Conservation (phyloP, 1,140 invertebrate species). For the Bicyclus anynana region DNA sequence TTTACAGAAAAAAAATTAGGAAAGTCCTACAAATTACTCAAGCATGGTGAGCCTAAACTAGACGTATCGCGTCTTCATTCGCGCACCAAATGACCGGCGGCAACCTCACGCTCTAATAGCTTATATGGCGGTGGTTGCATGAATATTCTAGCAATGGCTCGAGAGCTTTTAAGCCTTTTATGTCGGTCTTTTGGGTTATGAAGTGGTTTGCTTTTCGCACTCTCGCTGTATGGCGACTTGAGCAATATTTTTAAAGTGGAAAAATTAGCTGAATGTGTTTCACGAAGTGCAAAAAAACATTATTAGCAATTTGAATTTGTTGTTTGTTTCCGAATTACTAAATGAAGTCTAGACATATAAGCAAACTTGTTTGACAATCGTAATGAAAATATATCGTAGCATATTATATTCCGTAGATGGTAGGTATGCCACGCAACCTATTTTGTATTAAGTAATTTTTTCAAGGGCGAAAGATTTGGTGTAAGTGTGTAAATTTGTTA, state of each 20-base stretch:
- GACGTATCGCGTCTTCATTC: slow-evolving; percentile 11
- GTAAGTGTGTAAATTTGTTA: no score
- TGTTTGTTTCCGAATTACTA: no score
- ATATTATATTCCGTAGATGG: no score
- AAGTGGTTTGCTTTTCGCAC: slow-evolving; percentile 2
- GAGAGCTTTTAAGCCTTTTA: slow-evolving; percentile 1
- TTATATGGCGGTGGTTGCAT: slow-evolving; percentile 1
- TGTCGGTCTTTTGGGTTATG: slow-evolving; percentile 3
- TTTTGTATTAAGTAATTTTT: no score
- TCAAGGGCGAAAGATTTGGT: no score
- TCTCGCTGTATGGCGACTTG: not conserved
- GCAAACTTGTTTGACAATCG: no score
- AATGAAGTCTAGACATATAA: no score
- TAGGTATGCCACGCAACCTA: no score
- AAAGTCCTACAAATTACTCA: not conserved
- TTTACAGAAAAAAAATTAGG: no score
- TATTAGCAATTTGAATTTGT: no score
- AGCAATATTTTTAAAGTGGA: not conserved
- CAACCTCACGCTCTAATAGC: slow-evolving; percentile 14
- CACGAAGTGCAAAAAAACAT: no score
- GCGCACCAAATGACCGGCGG: slow-evolving; percentile 12
- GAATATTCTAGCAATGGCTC: slow-evolving; percentile 4
- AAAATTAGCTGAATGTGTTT: not conserved
- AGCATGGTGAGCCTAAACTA: not conserved
- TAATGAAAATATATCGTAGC: no score